phyloP scores from a whole-genome alignment of 2,797 vertebrate genomes.

The Sorex maritimensis region DNA sequence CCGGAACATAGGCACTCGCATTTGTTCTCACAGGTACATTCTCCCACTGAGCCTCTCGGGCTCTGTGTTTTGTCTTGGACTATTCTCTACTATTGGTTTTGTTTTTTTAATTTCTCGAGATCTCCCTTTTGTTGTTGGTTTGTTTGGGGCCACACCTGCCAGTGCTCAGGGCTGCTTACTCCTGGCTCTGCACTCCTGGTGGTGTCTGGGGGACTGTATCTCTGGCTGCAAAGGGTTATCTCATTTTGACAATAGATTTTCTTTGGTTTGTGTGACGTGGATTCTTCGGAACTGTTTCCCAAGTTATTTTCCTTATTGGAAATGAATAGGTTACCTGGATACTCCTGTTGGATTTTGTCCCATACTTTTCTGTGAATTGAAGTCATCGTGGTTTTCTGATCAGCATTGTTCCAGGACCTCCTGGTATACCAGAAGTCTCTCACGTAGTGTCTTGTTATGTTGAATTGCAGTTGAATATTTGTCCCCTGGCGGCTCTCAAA shows the following conservation, averaged over 20 bases:
- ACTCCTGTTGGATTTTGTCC: background rate
- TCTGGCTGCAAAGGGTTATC: background rate
- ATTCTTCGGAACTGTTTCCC: constrained; percentile 3
- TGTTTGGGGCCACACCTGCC: no score
- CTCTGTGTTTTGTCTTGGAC: no score
- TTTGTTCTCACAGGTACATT: no score
- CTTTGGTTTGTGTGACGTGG: constrained; percentile 40
- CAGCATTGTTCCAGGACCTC: background rate
- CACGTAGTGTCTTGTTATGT: background rate
- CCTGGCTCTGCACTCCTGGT: no score
- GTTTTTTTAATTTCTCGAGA: no score
- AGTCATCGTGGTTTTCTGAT: background rate
- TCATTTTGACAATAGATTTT: constrained; percentile 10
- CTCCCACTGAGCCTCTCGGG: no score
- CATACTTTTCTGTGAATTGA: background rate
- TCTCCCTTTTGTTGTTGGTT: no score
- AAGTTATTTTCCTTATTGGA: constrained; percentile 13
- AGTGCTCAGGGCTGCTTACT: no score
- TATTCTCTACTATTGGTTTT: no score
- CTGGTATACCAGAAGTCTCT: background rate
- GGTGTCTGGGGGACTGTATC: background rate
- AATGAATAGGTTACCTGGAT: background rate
- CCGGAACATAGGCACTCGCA: no score
- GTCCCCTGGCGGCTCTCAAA: background rate
- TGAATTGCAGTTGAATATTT: background rate